These are phyloP conservation scores for Syrista parreyssii DNA, from an alignment of 2,888 invertebrate genomes.

Conservation along the genomic window DNA sequence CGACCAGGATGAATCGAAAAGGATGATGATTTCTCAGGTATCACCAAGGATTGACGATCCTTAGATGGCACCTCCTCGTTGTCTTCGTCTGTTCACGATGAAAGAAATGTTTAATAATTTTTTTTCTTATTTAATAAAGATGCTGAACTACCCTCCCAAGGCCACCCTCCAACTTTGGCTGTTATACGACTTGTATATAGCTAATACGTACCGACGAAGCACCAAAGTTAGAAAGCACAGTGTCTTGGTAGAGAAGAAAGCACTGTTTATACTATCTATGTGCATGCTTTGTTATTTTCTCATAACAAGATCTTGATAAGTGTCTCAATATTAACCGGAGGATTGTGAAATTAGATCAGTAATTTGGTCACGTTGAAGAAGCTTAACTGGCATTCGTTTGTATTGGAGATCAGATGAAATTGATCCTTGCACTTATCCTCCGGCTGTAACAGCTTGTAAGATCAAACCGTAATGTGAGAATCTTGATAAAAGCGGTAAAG, in stretches of 20 bases:
- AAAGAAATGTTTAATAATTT: neutral
- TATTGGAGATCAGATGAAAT: neutral
- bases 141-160: neutral
- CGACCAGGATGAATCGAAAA: conserved; percentile 88
- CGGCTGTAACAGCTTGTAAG: neutral
- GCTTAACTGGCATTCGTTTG: neutral
- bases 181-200: neutral
- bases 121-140: neutral
- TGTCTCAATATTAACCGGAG: neutral
- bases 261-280: neutral
- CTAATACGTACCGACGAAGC: neutral
- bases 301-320: neutral
- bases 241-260: neutral
- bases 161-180: neutral
- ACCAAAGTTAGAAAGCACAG: conserved; percentile 1
- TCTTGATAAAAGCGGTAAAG: conserved; percentile 25
- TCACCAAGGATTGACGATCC: conserved; percentile 75
- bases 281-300: neutral
- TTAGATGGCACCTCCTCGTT: conserved; percentile 60
- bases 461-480: neutral
- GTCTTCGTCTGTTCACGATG: conserved; percentile 50
- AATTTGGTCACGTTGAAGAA: neutral
- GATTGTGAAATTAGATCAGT: neutral
- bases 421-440: conserved; percentile 1
- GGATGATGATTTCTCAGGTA: conserved; percentile 89